These are phyloP conservation scores for Nematolebias whitei DNA, from an alignment of 2,113 vertebrate genomes.

Conservation along the genomic window DNA sequence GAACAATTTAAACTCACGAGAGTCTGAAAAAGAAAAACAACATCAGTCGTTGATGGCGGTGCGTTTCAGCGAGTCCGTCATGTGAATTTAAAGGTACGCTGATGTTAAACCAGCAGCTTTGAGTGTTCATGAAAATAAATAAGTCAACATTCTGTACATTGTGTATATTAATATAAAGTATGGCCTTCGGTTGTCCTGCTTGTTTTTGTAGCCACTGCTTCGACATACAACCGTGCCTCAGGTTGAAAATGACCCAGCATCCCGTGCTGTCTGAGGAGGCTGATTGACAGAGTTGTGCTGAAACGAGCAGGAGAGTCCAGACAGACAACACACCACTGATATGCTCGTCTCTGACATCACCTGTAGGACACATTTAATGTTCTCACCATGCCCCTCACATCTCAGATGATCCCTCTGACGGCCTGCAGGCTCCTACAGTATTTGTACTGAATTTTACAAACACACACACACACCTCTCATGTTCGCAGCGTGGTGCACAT, in stretches of 20 bases:
- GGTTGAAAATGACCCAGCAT: conserved; percentile 10
- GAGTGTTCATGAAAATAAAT: no score
- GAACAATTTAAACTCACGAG: no score
- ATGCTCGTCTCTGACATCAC: conserved; percentile 39
- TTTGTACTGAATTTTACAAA: conserved; percentile 1
- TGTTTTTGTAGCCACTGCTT: background rate
- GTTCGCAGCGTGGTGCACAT: conserved; percentile 40
- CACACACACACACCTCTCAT: conserved; percentile 31
- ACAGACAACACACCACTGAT: conserved; percentile 22
- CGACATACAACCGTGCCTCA: conserved; percentile 2
- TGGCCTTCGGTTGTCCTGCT: background rate
- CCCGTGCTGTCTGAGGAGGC: background rate
- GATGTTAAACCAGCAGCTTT: no score
- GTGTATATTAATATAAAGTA: background rate
- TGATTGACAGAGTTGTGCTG: conserved; percentile 42
- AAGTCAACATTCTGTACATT: no score
- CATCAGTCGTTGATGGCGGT: no score
- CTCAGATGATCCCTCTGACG: conserved; percentile 24
- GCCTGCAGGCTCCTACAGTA: conserved; percentile 17
- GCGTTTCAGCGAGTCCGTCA: no score
- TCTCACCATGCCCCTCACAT: conserved; percentile 29
- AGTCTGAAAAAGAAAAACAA: no score
- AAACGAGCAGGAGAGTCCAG: conserved; percentile 7
- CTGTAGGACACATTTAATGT: conserved; percentile 37
- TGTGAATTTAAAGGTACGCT: no score